phyloP scores from a whole-genome alignment of 2,797 vertebrate species.

The Argyrosomus regius region DNA sequence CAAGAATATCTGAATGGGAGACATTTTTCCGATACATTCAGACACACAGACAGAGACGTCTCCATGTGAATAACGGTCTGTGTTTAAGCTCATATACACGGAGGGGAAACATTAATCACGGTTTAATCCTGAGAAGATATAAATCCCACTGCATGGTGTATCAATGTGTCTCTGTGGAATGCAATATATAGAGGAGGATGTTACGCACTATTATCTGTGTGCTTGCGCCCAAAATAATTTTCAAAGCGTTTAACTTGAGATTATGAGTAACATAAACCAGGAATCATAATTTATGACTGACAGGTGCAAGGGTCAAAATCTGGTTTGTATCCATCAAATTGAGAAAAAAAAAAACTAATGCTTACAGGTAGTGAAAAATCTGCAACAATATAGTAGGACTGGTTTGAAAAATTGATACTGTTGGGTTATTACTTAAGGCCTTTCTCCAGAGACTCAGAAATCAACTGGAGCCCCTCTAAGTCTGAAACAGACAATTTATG shows the following conservation, averaged over 20 bases:
- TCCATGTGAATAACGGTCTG: slow-evolving; percentile 50
- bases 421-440: slow-evolving; percentile 53
- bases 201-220: slow-evolving; percentile 52
- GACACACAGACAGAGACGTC: slow-evolving; percentile 42
- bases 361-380: slow-evolving; percentile 56
- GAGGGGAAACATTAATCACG: slow-evolving; percentile 48
- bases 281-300: slow-evolving; percentile 76
- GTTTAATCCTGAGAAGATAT: slow-evolving; percentile 58
- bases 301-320: slow-evolving; percentile 80
- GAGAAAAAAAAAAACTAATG: slow-evolving; percentile 28
- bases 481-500: slow-evolving; percentile 73
- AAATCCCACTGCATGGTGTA: slow-evolving; percentile 38
- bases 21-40: slow-evolving; percentile 15
- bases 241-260: slow-evolving; percentile 69
- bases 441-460: slow-evolving; percentile 70
- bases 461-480: slow-evolving; percentile 59
- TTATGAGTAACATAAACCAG: slow-evolving; percentile 76
- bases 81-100: slow-evolving; percentile 21
- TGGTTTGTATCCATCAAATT: slow-evolving; percentile 80
- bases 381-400: slow-evolving; percentile 53
- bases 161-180: slow-evolving; percentile 66
- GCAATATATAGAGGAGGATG: slow-evolving; percentile 54
- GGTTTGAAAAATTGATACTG: slow-evolving; percentile 68
- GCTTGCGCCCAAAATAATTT: slow-evolving; percentile 57
- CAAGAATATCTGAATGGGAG: slow-evolving; percentile 8